Percentiles rank a stretch among this genome's conserved stretches.
These are phyloP conservation scores for Erythrocercus mccallii DNA, from an alignment of 2,113 vertebrate genomes.

Conservation along the genomic window DNA sequence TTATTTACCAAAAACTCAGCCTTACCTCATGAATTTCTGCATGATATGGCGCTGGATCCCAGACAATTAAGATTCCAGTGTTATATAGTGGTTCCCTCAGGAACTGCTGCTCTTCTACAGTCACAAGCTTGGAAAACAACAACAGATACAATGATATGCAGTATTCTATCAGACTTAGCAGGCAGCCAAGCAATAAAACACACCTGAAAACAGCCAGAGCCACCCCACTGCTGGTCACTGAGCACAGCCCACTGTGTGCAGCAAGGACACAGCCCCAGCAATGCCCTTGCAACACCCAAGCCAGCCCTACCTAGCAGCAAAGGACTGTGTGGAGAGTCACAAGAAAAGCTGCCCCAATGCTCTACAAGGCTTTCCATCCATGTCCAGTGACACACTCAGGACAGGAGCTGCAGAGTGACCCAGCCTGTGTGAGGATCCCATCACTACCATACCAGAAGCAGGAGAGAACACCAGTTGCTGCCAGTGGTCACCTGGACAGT, in stretches of 20 bases:
- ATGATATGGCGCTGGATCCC: slow-evolving; percentile 80
- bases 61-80: slow-evolving; percentile 76
- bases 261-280: background rate
- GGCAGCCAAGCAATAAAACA: background rate
- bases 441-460: background rate
- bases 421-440: background rate
- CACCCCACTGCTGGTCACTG: background rate
- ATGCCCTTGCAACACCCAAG: rapidly evolving
- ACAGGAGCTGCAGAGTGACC: rapidly evolving
- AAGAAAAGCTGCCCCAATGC: background rate
- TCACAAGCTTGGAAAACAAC: slow-evolving; percentile 69
- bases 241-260: background rate
- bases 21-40: slow-evolving; percentile 75
- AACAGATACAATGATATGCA: background rate
- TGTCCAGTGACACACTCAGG: background rate
- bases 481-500: background rate
- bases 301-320: background rate
- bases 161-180: background rate
- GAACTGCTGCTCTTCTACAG: slow-evolving; percentile 65
- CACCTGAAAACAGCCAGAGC: background rate
- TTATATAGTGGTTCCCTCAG: slow-evolving; percentile 69
- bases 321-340: background rate
- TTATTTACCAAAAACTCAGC: background rate
- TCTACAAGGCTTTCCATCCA: background rate
- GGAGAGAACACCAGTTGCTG: background rate